Evolutionary conservation across 1,140 invertebrate species (phyloP).

Genomic region (Drosophila ogumai): DNA sequence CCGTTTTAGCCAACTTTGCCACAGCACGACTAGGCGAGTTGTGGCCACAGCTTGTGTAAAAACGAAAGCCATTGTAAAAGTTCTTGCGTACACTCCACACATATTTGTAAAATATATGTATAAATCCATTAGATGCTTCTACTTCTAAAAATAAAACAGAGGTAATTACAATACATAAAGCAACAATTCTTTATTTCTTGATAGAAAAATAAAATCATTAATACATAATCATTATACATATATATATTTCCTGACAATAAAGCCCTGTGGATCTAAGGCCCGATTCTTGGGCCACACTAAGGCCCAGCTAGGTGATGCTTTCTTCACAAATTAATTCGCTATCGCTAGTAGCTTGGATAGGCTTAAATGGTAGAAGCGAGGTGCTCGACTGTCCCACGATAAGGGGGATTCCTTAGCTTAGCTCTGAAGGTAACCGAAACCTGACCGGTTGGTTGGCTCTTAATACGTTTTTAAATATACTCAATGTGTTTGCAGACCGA

Average conservation of each 20-base stretch:
- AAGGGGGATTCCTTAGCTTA: slow-evolving; percentile 19
- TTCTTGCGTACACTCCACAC: no score
- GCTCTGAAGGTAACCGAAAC: slow-evolving; percentile 33
- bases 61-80: background rate
- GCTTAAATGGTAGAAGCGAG: slow-evolving; percentile 51
- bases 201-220: slow-evolving; percentile 67
- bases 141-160: background rate
- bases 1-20: background rate
- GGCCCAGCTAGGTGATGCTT: slow-evolving; percentile 10
- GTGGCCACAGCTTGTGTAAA: background rate
- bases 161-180: slow-evolving; percentile 23
- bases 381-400: slow-evolving; percentile 34
- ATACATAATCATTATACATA: slow-evolving; percentile 50
- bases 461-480: slow-evolving; percentile 42
- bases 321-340: slow-evolving; percentile 19
- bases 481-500: slow-evolving; percentile 17
- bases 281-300: background rate
- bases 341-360: slow-evolving; percentile 2
- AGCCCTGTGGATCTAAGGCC: slow-evolving; percentile 5
- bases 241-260: slow-evolving; percentile 19
- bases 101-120: background rate
- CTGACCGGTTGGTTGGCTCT: slow-evolving; percentile 9
- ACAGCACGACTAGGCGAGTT: background rate
- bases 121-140: background rate
- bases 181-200: slow-evolving; percentile 52